Evolutionary conservation across 2,888 invertebrate species (phyloP).

Genomic region (Phlogophora meticulosa): DNA sequence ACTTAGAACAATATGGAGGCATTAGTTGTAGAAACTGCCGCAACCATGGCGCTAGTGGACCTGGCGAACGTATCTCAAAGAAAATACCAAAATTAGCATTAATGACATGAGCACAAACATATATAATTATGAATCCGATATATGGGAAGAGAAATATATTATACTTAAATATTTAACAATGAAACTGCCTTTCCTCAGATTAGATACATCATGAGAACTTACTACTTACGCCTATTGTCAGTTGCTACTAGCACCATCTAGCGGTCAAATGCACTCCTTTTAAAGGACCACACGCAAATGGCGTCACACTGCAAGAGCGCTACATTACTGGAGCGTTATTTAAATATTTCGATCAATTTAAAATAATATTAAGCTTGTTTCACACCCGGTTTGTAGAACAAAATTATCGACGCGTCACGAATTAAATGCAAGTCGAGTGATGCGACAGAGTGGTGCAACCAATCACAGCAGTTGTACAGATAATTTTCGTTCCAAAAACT

Average conservation of each 20-base stretch:
- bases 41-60: constrained; percentile 58
- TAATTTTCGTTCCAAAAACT: too few species aligned
- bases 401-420: too few species aligned
- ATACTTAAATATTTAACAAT: constrained; percentile 4
- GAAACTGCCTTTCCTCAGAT: background rate
- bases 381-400: too few species aligned
- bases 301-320: constrained; percentile 13
- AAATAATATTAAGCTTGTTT: background rate
- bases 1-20: constrained; percentile 53
- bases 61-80: constrained; percentile 38
- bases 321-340: background rate
- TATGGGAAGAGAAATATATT: constrained; percentile 8
- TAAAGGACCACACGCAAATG: constrained; percentile 7
- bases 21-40: constrained; percentile 47
- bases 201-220: background rate
- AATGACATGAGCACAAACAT: constrained; percentile 50
- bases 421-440: too few species aligned
- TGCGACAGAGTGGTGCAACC: too few species aligned
- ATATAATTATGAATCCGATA: constrained; percentile 11
- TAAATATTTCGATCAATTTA: background rate
- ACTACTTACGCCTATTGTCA: constrained; percentile 8
- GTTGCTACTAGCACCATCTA: constrained; percentile 52
- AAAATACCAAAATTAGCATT: constrained; percentile 55
- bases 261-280: constrained; percentile 50
- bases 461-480: too few species aligned